These are phyloP conservation scores for Anabas testudineus DNA, from an alignment of 2,797 vertebrate genomes.

Conservation along the genomic window DNA sequence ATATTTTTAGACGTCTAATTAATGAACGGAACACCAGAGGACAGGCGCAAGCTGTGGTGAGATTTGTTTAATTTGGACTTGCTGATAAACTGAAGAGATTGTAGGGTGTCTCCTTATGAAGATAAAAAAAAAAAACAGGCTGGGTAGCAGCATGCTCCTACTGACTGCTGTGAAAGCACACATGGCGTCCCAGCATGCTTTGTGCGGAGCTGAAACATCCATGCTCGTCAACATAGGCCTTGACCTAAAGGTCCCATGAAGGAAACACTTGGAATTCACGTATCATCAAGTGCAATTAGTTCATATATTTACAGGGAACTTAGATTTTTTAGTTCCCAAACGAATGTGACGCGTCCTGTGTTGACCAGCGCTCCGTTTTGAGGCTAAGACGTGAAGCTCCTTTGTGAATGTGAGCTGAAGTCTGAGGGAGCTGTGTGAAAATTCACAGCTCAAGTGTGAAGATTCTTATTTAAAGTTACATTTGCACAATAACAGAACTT, in stretches of 20 bases:
- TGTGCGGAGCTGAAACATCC: slow-evolving; percentile 8
- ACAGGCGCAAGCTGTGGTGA: slow-evolving; percentile 79
- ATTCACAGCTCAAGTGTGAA: slow-evolving; percentile 55
- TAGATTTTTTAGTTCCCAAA: background rate
- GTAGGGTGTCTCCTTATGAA: slow-evolving; percentile 50
- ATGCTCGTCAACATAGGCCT: background rate
- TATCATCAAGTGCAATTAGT: no score
- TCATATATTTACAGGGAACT: background rate
- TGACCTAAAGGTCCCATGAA: slow-evolving; percentile 9
- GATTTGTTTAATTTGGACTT: slow-evolving; percentile 79
- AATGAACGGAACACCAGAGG: slow-evolving; percentile 79
- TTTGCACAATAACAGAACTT: slow-evolving; percentile 25
- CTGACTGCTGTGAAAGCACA: slow-evolving; percentile 37
- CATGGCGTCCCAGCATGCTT: slow-evolving; percentile 8
- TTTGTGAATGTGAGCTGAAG: slow-evolving; percentile 12
- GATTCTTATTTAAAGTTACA: slow-evolving; percentile 36
- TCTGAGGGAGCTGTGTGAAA: slow-evolving; percentile 47
- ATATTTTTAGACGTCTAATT: slow-evolving; percentile 89
- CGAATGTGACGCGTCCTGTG: slow-evolving; percentile 12
- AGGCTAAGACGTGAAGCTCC: background rate
- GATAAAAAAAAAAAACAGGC: slow-evolving; percentile 37
- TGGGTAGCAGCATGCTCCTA: background rate
- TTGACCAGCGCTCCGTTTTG: background rate
- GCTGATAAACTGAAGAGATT: slow-evolving; percentile 71
- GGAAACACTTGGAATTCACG: background rate